Percentiles rank a stretch among this genome's conserved stretches.
These are phyloP conservation scores for Eurosta solidaginis DNA, from an alignment of 1,140 invertebrate species.

Conservation along the genomic window DNA sequence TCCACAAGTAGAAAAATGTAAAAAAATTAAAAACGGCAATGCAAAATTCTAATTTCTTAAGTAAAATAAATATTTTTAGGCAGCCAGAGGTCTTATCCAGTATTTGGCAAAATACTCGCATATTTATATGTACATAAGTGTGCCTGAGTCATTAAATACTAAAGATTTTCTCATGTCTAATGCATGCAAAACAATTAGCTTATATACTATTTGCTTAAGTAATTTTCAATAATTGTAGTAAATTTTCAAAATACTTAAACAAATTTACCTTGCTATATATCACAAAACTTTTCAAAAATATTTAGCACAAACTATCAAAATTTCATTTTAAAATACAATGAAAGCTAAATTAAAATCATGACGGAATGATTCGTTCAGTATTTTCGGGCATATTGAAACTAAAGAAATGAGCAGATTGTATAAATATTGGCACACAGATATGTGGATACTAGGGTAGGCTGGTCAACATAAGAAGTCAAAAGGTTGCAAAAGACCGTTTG, in stretches of 20 bases:
- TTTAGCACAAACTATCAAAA: not conserved
- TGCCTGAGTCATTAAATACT: not conserved
- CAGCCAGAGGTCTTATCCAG: too few species aligned
- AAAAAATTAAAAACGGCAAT: too few species aligned
- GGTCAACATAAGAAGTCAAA: too few species aligned
- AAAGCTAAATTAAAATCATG: slow-evolving; percentile 25
- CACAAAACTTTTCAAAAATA: not conserved
- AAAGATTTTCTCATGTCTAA: too few species aligned
- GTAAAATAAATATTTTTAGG: too few species aligned
- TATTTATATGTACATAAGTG: too few species aligned
- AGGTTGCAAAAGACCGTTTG: too few species aligned
- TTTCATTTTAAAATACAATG: not conserved
- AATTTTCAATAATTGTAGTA: not conserved
- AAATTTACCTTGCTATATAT: not conserved
- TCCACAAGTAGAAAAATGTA: too few species aligned
- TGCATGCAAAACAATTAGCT: not conserved
- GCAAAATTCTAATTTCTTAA: too few species aligned
- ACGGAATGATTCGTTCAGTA: slow-evolving; percentile 5
- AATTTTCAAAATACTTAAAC: not conserved
- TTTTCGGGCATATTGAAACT: not conserved
- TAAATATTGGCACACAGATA: too few species aligned
- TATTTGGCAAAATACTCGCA: too few species aligned
- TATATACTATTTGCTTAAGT: not conserved
- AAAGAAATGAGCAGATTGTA: not conserved
- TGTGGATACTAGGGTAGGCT: too few species aligned